These are phyloP conservation scores for Clarias gariepinus DNA, from an alignment of 2,113 vertebrate genomes.

Conservation along the genomic window DNA sequence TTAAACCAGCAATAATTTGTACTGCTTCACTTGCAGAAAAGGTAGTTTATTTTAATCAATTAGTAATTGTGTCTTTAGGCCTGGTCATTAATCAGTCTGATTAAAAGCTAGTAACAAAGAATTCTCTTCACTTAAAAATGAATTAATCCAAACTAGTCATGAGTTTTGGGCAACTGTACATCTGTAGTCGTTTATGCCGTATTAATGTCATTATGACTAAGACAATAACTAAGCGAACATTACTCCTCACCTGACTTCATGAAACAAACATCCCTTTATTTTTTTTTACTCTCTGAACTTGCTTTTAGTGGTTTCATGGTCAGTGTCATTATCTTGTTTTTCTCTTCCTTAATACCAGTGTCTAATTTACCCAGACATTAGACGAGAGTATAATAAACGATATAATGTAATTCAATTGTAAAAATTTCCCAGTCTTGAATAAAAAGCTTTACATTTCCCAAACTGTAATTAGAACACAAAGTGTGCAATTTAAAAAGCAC, in stretches of 20 bases:
- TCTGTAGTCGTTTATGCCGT: not conserved
- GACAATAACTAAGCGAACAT: not conserved
- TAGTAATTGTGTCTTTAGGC: not conserved
- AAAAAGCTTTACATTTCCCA: not conserved
- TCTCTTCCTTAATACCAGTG: not conserved
- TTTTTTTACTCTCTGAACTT: not conserved
- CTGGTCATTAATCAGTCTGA: not conserved
- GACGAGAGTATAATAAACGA: not conserved
- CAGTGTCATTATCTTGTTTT: not conserved
- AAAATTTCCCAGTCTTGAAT: not conserved
- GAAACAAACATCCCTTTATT: not conserved
- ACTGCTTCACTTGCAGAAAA: not conserved
- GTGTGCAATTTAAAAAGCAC: not conserved
- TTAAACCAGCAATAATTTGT: conserved; percentile 5
- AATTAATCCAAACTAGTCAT: not conserved
- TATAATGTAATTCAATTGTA: too few species aligned
- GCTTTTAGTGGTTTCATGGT: not conserved
- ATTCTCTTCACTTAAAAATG: not conserved
- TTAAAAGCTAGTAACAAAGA: not conserved
- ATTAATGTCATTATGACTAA: not conserved
- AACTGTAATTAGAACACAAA: not conserved
- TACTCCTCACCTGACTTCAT: not conserved
- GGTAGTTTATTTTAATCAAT: not conserved
- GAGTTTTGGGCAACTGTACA: not conserved
- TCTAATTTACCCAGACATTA: not conserved